Evolutionary conservation across 1,140 invertebrate species (phyloP), one percentile per base, ranked within the genome.

Genomic region (Pogonognathellus flavescens): DNA sequence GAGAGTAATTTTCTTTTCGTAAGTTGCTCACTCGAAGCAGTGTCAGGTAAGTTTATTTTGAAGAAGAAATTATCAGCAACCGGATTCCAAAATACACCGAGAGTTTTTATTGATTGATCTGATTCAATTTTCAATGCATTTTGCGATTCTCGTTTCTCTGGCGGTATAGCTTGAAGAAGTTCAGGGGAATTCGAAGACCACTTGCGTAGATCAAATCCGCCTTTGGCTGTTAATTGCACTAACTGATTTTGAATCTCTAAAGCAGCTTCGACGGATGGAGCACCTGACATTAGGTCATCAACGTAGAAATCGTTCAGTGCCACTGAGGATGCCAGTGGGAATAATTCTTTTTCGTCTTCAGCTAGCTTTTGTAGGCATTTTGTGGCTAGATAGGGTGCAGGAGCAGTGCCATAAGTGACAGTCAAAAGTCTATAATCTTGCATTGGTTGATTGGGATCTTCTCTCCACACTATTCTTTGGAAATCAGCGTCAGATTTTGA

Each of bases 221-320:
- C 90, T 11, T 25, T 16, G 13, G 41, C 31, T 0, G 25, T 1
- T 1, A 66, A 9, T 11, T 25, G 90, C 59, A 84, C 86, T 10
- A 91, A 6, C 18, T 90, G 86, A 10, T 87, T 31, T 66, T 88
- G 82, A 10, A 91, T 18, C 5, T 72, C n/a, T 0, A 86, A 18
- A 14, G 90, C 90, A 85, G 91, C 88, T 83, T 90, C 86, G 18
- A 90, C 62, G 1, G 88, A 89, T 4, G 89, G 52, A 0, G 85
- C 87, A 0, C 92, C 91, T 16, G 89, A 89, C 41, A 91, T 60
- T 4, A 91, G 72, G 87, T 92, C 91, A 84, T 93, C 92, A 11
- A 91, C 90, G 20, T 89, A 89, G 18, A 89, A 86, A 41, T 88
- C 85, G 14, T 82, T 50, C 13, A 20, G 59, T 2, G 87, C 14